These are phyloP conservation scores for Magallana ariakensis DNA, from an alignment of 1,140 invertebrate species.

Conservation along the genomic window DNA sequence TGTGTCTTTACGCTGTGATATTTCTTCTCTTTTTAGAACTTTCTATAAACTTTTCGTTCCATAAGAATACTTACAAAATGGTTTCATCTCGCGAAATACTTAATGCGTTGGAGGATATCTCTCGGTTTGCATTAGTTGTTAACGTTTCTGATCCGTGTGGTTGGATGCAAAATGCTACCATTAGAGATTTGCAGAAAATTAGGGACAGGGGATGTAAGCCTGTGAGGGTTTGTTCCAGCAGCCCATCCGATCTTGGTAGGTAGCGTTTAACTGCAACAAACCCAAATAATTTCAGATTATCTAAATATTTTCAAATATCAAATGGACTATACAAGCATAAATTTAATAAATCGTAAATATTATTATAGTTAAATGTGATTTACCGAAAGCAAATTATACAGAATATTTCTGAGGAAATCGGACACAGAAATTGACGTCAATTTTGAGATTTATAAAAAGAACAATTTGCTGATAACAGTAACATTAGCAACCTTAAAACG, in stretches of 20 bases:
- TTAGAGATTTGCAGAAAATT: not conserved
- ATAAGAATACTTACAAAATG: not conserved
- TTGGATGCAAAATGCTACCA: slow-evolving; percentile 4
- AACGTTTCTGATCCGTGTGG: not conserved
- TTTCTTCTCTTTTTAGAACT: not conserved
- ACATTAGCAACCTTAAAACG: no score
- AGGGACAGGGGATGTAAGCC: not conserved
- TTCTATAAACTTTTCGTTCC: not conserved
- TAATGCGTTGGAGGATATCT: not conserved
- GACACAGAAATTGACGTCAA: not conserved
- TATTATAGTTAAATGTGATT: not conserved
- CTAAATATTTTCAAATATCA: not conserved
- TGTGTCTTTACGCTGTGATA: not conserved
- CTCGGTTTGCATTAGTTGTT: not conserved
- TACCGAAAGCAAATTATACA: not conserved
- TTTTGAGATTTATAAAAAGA: not conserved
- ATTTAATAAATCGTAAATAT: no score
- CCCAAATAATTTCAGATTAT: not conserved
- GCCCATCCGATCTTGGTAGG: not conserved
- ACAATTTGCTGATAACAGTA: no score
- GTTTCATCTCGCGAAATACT: not conserved
- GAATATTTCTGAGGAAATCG: not conserved
- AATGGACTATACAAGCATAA: no score
- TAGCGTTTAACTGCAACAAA: not conserved
- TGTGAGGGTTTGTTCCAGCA: not conserved